Base-by-base conservation (phyloP, 1,140 invertebrate genomes). In the Aphelinus atriplicis region DNA sequence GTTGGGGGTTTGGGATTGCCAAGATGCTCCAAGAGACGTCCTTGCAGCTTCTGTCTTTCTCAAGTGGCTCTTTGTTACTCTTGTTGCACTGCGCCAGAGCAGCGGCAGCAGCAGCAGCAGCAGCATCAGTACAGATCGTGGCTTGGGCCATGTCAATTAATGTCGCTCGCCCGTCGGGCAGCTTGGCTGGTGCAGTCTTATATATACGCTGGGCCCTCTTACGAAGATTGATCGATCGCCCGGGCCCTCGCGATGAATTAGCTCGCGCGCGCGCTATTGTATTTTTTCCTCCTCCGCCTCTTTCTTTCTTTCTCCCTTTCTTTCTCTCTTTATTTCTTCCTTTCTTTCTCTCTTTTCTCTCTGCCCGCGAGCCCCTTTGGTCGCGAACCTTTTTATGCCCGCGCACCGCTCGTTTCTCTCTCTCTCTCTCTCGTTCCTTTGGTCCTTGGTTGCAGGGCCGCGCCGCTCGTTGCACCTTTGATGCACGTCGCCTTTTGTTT, bases 91-190 rank as follows among this genome's bases (percentile, higher is more conserved):
- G 46, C 65, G 26, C 64, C 26, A 26, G 26, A 26, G 26, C 26
- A 26, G 26, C 26, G 26, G 26, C 26, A 26, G 26, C 26, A 26
- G 26, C 26, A 26, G 26, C 26, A 26, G 26, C 26, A 26, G 26
- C 26, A 26, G 26, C 26, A 26, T 43, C 53, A 48, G 50, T 26
- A 26, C 26, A 26, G 57, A 76, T 72, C 71, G 73, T 77, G 65
- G 57, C 67, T 73, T 60, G 66, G 65, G 79, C 80, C 82, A 84
- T 85, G 86, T 87, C 86, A 88, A 87, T 88, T 88, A 87, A 87
- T 88, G 86, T 87, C 86, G 74, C 79, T 79, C 78, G 81, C 76
- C 69, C 77, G 60, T 51, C 65, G 42, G 45, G 10, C 58, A 71
- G 77, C 58, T 26, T 10, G 4, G 9, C 58, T n/a, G 58, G 4